Percentiles rank a stretch among this genome's conserved stretches.
Evolutionary conservation across 2,797 vertebrate genomes (phyloP).

Genomic region (Borostomias antarcticus): DNA sequence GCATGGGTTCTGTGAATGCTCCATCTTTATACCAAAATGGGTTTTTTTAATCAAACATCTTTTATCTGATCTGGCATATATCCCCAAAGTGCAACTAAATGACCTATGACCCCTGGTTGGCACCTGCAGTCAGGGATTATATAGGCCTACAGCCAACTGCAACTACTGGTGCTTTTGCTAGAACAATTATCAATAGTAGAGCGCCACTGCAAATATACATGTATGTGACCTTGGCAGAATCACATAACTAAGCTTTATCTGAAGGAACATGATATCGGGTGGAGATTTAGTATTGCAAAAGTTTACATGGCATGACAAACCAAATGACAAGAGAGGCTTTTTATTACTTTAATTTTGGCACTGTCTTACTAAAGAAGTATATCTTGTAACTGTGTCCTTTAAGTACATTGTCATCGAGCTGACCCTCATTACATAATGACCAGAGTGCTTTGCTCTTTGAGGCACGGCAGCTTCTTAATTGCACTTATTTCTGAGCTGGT

Average conservation of each 20-base stretch:
- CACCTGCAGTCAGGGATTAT: slow-evolving; percentile 34
- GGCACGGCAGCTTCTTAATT: slow-evolving; percentile 32
- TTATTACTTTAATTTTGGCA: neutral
- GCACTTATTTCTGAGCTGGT: slow-evolving; percentile 23
- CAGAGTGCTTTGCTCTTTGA: slow-evolving; percentile 20
- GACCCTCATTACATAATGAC: slow-evolving; percentile 26
- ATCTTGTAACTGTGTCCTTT: neutral
- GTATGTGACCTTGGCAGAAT: slow-evolving; percentile 46
- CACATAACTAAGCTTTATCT: slow-evolving; percentile 57
- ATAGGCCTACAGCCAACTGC: slow-evolving; percentile 7
- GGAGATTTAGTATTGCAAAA: slow-evolving; percentile 33
- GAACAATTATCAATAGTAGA: slow-evolving; percentile 50
- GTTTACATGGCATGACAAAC: slow-evolving; percentile 3
- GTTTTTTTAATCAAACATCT: neutral
- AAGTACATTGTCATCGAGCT: slow-evolving; percentile 20
- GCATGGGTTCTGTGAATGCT: neutral
- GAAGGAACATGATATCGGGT: slow-evolving; percentile 36
- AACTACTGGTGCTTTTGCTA: slow-evolving; percentile 41
- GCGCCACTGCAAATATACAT: slow-evolving; percentile 62
- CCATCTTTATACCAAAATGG: neutral
- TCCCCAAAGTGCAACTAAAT: neutral
- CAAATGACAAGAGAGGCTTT: neutral
- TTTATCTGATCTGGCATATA: neutral
- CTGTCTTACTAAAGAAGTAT: neutral
- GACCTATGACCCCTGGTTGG: slow-evolving; percentile 21